A percentile compares a stretch with the other conserved stretches of the same genome.
phyloP scores from a whole-genome alignment of 2,113 vertebrate species.

The Lepus europaeus region DNA sequence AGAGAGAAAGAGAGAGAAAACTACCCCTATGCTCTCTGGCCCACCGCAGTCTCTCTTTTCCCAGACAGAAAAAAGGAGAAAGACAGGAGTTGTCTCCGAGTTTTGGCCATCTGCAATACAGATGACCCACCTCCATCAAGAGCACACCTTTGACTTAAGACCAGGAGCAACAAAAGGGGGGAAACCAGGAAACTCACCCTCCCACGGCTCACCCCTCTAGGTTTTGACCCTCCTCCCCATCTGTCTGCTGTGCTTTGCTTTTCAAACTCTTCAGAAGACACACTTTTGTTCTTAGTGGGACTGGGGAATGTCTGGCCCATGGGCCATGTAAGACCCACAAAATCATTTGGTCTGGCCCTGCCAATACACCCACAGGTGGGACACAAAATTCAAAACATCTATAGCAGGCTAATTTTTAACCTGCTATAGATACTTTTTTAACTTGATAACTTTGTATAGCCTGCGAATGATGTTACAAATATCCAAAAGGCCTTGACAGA shows the following conservation, averaged over 20 bases:
- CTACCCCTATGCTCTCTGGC: neutral
- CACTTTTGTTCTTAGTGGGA: too few species aligned
- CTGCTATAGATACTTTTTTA: too few species aligned
- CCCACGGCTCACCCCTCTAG: neutral
- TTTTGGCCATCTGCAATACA: neutral
- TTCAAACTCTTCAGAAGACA: neutral
- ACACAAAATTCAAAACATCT: too few species aligned
- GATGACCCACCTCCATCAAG: neutral
- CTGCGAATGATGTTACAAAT: too few species aligned
- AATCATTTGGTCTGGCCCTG: too few species aligned
- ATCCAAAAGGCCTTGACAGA: too few species aligned
- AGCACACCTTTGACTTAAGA: neutral
- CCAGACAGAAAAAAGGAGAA: neutral
- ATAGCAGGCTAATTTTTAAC: too few species aligned
- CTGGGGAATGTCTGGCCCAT: too few species aligned
- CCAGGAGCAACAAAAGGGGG: neutral
- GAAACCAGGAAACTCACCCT: neutral
- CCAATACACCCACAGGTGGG: too few species aligned
- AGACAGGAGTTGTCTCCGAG: neutral
- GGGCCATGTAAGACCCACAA: too few species aligned
- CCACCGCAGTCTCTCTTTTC: neutral
- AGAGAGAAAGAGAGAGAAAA: neutral
- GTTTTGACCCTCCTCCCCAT: neutral
- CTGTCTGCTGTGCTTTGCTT: conserved; percentile 8
- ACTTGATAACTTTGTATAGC: too few species aligned